A percentile compares a stretch with the other conserved stretches of the same genome.
Conservation (phyloP, 2,113 vertebrate species). For the Pseudorectes ferrugineus region DNA sequence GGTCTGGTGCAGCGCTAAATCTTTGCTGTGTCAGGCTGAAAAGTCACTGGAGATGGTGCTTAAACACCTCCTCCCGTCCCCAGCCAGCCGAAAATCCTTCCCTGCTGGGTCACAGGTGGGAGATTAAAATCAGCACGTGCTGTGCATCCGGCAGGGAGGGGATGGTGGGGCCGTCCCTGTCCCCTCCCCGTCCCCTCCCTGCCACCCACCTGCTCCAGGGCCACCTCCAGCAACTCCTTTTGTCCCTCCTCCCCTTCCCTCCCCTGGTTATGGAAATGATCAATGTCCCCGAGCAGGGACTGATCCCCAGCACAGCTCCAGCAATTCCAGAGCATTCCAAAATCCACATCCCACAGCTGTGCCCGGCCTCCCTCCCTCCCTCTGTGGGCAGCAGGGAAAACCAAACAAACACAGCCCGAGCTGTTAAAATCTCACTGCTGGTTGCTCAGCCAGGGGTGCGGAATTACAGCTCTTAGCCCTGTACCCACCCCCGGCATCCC, state of each 20-base stretch:
- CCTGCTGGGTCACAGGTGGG: not conserved
- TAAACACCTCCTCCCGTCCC: not conserved
- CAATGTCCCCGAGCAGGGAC: not conserved
- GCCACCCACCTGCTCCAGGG: not conserved
- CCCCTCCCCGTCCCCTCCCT: not conserved
- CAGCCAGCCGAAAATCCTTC: not conserved
- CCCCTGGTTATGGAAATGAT: not conserved
- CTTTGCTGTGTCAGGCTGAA: not conserved
- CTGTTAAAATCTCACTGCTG: not conserved
- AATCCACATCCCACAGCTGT: fast-evolving
- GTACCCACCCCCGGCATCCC: not conserved
- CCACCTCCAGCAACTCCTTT: not conserved
- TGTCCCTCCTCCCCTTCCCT: not conserved
- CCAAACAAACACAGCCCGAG: not conserved
- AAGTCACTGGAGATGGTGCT: not conserved
- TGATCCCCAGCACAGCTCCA: not conserved
- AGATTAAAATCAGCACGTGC: not conserved
- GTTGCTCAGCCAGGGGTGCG: not conserved
- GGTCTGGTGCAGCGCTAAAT: not conserved
- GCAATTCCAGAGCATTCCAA: not conserved
- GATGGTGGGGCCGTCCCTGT: not conserved
- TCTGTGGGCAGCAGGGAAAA: not conserved
- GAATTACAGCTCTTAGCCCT: not conserved
- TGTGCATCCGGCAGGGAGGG: not conserved
- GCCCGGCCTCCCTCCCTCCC: not conserved